Percentiles rank a stretch among this genome's conserved stretches.
Conservation (phyloP, 2,888 invertebrate genomes). For the Limnephilus lunatus region DNA sequence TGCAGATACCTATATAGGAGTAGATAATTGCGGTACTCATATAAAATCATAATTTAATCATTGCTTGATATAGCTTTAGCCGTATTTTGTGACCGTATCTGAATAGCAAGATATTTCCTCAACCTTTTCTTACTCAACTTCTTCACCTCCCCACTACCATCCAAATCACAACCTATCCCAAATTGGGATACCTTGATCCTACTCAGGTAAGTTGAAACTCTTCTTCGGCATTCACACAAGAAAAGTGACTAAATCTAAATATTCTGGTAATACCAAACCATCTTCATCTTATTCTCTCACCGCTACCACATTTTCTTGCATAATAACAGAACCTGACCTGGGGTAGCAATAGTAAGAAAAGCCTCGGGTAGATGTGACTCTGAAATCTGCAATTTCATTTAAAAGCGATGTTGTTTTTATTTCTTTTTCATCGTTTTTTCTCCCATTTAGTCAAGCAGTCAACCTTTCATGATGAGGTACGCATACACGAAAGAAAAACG, state of each 20-base stretch:
- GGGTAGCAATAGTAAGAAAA: neutral
- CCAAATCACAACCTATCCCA: neutral
- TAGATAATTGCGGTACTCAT: no score
- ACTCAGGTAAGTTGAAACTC: neutral
- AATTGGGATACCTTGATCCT: neutral
- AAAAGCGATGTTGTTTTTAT: neutral
- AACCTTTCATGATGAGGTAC: neutral
- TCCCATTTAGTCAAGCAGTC: neutral
- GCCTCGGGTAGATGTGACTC: neutral
- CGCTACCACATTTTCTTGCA: neutral
- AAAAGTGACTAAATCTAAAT: neutral
- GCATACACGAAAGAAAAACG: conserved; percentile 52
- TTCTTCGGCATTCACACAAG: neutral
- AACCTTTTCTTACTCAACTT: no score
- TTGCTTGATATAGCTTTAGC: no score
- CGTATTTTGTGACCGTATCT: no score
- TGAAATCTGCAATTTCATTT: neutral
- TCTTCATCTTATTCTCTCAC: neutral
- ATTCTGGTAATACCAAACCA: neutral
- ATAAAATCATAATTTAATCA: no score
- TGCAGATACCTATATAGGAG: no score
- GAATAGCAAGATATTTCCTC: no score
- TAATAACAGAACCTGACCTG: neutral
- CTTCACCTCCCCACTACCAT: neutral
- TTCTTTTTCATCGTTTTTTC: neutral